Evolutionary conservation across 2,888 invertebrate genomes (phyloP), one percentile per base, ranked within the genome.

Genomic region (Hypena proboscidalis): DNA sequence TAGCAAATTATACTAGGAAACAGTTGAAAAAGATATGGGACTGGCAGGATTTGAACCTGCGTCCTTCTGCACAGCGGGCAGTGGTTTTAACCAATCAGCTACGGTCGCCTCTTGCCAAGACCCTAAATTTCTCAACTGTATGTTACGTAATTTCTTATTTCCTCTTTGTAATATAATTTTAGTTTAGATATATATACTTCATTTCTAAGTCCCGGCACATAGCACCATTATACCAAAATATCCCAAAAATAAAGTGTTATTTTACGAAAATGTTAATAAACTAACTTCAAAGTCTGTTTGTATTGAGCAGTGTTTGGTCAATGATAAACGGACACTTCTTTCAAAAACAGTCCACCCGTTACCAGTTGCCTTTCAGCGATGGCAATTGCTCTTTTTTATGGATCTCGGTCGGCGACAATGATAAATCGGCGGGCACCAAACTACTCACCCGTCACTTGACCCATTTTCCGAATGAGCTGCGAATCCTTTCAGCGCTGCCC

Each of bases 391-490:
- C 59, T 63, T 63, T 61, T 63, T 63, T 55, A 51, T 63, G 46
- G 36, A 6, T 46, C 42, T 35, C 32, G 46, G 34, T 47, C 27
- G 43, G 33, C 43, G 61, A 63, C 64, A 59, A 36, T 59, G 67
- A 73, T 56, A 64, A 71, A 73, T 73, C 58, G 58, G 37, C 30
- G 39, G 31, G 13, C 33, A 54, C 34, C 56, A 40, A 62, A 59
- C 58, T 53, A 60, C 67, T 67, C 67, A 62, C 67, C 56, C 53
- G 65, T 70, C 66, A 61, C 70, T 69, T 69, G 70, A 74, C 71
- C 72, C 62, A 69, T 64, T 72, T 74, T 44, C 57, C 68, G 67
- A 63, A 55, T 65, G 67, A 63, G 55, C 47, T 51, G 41, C 61
- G 55, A 67, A 59, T 61, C 60, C 62, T 62, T 70, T 56, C 55